These are phyloP conservation scores for Lynx canadensis DNA, from an alignment of 2,113 vertebrate species.

Conservation along the genomic window DNA sequence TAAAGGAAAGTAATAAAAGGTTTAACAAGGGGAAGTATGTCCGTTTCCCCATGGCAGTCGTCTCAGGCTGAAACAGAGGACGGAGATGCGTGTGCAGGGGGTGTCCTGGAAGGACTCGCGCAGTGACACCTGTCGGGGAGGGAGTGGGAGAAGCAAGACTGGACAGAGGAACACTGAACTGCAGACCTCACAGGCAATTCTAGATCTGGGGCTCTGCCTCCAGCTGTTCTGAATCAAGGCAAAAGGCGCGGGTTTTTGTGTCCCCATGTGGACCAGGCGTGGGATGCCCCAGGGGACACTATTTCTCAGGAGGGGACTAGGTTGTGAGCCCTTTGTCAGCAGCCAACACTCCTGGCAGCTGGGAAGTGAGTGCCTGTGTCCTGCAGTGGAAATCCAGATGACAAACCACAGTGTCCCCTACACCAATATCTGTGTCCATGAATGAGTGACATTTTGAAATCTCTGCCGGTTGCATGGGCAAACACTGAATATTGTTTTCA, in stretches of 20 bases:
- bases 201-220: not conserved
- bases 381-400: not conserved
- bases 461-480: not conserved
- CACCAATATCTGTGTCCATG: accelerated
- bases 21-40: not conserved
- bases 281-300: not conserved
- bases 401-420: accelerated
- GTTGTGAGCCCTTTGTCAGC: not conserved
- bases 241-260: not conserved
- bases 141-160: not conserved
- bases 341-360: not conserved
- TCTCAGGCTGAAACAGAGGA: not conserved
- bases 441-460: not conserved
- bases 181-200: not conserved
- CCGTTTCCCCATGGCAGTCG: accelerated
- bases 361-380: accelerated
- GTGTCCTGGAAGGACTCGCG: not conserved
- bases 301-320: not conserved
- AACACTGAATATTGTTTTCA: not conserved
- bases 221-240: not conserved
- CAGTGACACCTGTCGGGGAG: accelerated
- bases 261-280: accelerated
- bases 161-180: not conserved
- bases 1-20: not conserved
- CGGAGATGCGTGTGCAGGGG: not conserved